Conservation (phyloP, 2,888 invertebrate species). For the Hypsopygia costalis region DNA sequence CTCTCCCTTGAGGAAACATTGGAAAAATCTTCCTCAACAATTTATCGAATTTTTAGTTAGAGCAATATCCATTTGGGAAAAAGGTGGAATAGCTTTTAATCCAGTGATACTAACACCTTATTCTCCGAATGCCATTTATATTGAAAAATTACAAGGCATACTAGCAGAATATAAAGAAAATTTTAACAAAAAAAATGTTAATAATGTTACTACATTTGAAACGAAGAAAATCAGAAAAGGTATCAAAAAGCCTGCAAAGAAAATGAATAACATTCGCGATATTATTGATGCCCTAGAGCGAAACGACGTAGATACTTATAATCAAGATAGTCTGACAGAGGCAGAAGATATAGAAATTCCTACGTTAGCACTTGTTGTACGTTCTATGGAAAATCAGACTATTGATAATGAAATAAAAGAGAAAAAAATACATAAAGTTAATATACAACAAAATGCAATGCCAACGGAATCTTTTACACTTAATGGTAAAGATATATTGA, state of each 20-base stretch:
- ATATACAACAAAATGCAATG: no score
- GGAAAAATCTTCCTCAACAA: constrained; percentile 46
- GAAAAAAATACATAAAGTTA: constrained; percentile 19
- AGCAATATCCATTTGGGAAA: constrained; percentile 63
- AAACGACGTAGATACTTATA: constrained; percentile 25
- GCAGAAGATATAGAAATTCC: constrained; percentile 37
- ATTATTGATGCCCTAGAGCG: constrained; percentile 55
- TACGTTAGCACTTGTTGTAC: background rate
- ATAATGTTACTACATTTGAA: background rate
- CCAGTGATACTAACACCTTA: constrained; percentile 50
- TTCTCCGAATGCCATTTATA: constrained; percentile 40
- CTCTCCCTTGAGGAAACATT: constrained; percentile 53
- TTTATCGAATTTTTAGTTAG: constrained; percentile 53
- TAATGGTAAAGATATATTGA: no score
- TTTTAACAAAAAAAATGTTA: constrained; percentile 14
- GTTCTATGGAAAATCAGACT: background rate
- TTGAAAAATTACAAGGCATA: constrained; percentile 45
- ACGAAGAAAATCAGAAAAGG: constrained; percentile 7
- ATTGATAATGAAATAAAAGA: background rate
- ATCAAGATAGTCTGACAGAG: constrained; percentile 39
- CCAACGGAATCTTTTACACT: no score
- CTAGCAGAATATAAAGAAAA: constrained; percentile 25
- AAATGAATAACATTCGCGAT: constrained; percentile 58
- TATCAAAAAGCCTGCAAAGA: constrained; percentile 12
- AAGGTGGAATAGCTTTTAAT: constrained; percentile 62